Evolutionary conservation across 2,797 vertebrate species (phyloP).

Genomic region (Pseudochirops cupreus): DNA sequence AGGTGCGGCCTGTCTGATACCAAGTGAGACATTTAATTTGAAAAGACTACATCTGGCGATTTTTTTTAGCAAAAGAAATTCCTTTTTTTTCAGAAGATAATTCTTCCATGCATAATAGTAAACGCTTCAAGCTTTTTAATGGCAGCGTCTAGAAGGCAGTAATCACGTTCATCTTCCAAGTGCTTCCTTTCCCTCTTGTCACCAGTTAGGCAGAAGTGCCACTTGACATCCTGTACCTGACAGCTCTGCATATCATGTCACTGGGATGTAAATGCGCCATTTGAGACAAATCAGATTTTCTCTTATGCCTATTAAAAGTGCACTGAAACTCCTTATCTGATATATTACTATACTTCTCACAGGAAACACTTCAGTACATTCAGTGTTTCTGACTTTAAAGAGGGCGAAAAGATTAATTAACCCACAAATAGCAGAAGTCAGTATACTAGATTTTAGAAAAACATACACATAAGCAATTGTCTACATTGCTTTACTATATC

Average conservation of each 20-base stretch:
- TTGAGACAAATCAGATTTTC: slow-evolving; percentile 54
- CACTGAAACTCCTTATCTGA: slow-evolving; percentile 33
- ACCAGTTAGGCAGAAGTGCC: slow-evolving; percentile 46
- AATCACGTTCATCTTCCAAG: slow-evolving; percentile 58
- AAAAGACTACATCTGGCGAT: slow-evolving; percentile 54
- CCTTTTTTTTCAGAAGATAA: slow-evolving; percentile 30
- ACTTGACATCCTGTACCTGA: slow-evolving; percentile 23
- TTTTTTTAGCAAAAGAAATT: slow-evolving; percentile 53
- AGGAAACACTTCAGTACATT: slow-evolving; percentile 25
- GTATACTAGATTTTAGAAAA: not conserved
- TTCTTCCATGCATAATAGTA: slow-evolving; percentile 51
- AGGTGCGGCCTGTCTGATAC: slow-evolving; percentile 45
- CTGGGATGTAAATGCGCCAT: not conserved
- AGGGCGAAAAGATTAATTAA: not conserved
- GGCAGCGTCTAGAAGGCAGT: slow-evolving; percentile 62
- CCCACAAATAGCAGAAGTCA: not conserved
- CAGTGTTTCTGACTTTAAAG: not conserved
- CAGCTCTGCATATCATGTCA: not conserved
- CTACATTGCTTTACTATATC: not conserved
- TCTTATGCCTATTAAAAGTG: slow-evolving; percentile 56
- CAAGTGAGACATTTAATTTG: slow-evolving; percentile 38
- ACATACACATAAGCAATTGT: not conserved
- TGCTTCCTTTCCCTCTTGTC: slow-evolving; percentile 56
- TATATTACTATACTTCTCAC: slow-evolving; percentile 12
- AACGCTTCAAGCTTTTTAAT: slow-evolving; percentile 67